Percentiles rank a stretch among this genome's conserved stretches.
Evolutionary conservation across 2,113 vertebrate species (phyloP).

Genomic region (Phoxinus phoxinus): DNA sequence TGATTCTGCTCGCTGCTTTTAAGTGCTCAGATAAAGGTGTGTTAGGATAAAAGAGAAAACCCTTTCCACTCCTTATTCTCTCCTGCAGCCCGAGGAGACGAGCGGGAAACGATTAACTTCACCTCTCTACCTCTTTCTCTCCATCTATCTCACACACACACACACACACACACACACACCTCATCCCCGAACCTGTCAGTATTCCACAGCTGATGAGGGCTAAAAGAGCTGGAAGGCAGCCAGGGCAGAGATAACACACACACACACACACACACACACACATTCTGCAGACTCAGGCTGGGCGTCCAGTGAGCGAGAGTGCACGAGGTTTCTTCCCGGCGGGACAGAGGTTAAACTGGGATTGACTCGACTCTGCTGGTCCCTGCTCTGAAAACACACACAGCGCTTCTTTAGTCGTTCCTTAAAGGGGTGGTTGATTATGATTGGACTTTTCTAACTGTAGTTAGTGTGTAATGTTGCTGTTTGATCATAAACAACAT

Average conservation of each 20-base stretch:
- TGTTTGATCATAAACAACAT: too few species aligned
- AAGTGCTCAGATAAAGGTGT: slow-evolving; percentile 49
- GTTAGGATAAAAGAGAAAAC: slow-evolving; percentile 42
- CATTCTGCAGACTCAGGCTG: slow-evolving; percentile 34
- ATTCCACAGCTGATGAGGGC: slow-evolving; percentile 31
- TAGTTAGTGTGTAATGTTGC: too few species aligned
- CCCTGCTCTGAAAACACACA: neutral
- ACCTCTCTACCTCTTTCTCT: slow-evolving; percentile 10
- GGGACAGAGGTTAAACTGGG: slow-evolving; percentile 48
- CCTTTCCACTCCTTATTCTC: slow-evolving; percentile 50
- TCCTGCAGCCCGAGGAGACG: slow-evolving; percentile 36
- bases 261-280: slow-evolving; percentile 38
- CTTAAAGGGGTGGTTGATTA: too few species aligned
- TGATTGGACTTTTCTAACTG: too few species aligned
- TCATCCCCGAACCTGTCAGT: slow-evolving; percentile 41
- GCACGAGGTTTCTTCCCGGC: neutral
- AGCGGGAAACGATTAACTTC: slow-evolving; percentile 39
- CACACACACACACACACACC: slow-evolving; percentile 31
- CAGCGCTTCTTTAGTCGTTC: neutral
- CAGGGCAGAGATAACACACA: slow-evolving; percentile 39
- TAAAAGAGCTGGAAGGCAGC: slow-evolving; percentile 34
- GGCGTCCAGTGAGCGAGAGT: neutral
- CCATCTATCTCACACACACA: slow-evolving; percentile 19
- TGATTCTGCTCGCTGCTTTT: slow-evolving; percentile 48
- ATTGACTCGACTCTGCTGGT: slow-evolving; percentile 28